Conservation (phyloP, 2,888 invertebrate genomes). For the Tinea trinotella region DNA sequence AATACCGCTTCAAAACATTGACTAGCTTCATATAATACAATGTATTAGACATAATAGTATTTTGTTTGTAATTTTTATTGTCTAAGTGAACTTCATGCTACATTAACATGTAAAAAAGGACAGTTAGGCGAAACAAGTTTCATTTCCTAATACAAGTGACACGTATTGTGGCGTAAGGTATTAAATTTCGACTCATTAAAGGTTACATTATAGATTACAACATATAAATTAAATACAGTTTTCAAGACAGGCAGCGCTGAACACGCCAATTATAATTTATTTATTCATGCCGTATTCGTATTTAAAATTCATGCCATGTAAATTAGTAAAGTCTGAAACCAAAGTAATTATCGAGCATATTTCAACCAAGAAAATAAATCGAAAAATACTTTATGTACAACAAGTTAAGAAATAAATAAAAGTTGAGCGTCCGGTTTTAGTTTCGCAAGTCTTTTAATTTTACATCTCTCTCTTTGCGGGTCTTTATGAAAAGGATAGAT, state of each 20-base stretch:
- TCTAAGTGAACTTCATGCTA: too few species aligned
- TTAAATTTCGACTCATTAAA: conserved; percentile 6
- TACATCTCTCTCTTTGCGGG: conserved; percentile 29
- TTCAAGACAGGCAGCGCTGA: conserved; percentile 37
- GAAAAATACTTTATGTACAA: conserved; percentile 58
- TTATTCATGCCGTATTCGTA: conserved; percentile 4
- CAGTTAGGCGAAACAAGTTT: not conserved
- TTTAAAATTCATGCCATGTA: conserved; percentile 33
- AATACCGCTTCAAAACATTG: too few species aligned
- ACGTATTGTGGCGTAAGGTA: not conserved
- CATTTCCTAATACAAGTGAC: not conserved
- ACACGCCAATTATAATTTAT: conserved; percentile 15
- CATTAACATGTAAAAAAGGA: too few species aligned
- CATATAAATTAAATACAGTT: not conserved
- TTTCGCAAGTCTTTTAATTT: conserved; percentile 22
- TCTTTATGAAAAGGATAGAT: conserved; percentile 28
- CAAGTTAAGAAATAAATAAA: conserved; percentile 70
- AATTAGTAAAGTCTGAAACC: conserved; percentile 46
- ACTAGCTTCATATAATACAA: too few species aligned
- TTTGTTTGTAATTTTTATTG: too few species aligned
- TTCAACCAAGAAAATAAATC: conserved; percentile 39
- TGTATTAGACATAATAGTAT: too few species aligned
- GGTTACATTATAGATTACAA: not conserved
- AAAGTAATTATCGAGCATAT: conserved; percentile 46
- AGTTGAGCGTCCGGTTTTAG: conserved; percentile 46